Evolutionary conservation across 2,888 invertebrate genomes (phyloP).

Genomic region (Iphiclides podalirius): DNA sequence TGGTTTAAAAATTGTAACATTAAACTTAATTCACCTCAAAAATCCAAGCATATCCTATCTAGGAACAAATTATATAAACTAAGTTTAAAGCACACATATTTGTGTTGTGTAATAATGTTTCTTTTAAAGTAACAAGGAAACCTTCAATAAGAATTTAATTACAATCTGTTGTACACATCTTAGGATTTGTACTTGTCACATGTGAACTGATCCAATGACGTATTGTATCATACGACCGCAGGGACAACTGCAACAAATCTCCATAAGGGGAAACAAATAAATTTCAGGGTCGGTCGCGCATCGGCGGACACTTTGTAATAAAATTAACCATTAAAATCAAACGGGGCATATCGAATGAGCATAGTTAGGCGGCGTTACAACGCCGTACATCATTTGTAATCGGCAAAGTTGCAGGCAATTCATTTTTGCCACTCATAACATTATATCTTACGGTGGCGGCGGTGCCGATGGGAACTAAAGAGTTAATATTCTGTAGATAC

Average conservation of each 20-base stretch:
- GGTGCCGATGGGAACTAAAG: conserved; percentile 24
- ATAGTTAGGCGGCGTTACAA: conserved; percentile 37
- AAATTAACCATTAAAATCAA: conserved; percentile 58
- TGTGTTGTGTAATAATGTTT: no score
- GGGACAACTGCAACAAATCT: conserved; percentile 13
- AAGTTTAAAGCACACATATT: no score
- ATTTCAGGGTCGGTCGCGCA: conserved; percentile 23
- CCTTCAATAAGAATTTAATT: no score
- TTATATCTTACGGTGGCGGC: conserved; percentile 47
- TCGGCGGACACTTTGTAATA: conserved; percentile 36
- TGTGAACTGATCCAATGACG: no score
- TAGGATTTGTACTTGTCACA: no score
- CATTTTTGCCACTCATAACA: conserved; percentile 60
- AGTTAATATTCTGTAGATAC: background rate
- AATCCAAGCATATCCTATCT: no score
- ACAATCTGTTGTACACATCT: no score
- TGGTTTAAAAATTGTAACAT: no score
- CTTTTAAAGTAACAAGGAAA: no score
- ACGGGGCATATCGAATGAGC: conserved; percentile 56
- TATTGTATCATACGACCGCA: no score
- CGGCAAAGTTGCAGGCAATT: conserved; percentile 44
- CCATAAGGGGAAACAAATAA: conserved; percentile 20
- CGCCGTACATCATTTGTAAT: conserved; percentile 46
- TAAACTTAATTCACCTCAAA: no score
- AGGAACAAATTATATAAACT: no score